phyloP scores from a whole-genome alignment of 1,140 invertebrate genomes.

The Eupristina koningsbergeri region DNA sequence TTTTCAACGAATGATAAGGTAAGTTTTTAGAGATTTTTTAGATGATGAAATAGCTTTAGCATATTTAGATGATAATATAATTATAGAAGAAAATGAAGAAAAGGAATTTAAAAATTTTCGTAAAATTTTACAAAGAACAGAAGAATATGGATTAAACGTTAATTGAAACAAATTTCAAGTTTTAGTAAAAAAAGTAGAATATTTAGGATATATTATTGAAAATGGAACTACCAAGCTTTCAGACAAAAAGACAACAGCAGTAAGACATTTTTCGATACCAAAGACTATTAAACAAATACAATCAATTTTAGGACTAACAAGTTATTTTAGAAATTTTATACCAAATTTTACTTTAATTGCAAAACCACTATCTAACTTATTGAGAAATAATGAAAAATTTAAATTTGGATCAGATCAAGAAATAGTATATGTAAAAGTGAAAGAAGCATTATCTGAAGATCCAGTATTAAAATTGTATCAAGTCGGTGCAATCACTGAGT shows the following conservation, averaged over 20 bases:
- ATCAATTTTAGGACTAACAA: not conserved
- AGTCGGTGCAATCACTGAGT: conserved; percentile 31
- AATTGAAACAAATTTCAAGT: conserved; percentile 38
- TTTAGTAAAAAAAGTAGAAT: not conserved
- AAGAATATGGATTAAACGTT: not conserved
- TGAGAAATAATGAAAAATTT: not conserved
- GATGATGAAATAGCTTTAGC: not conserved
- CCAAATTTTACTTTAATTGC: not conserved
- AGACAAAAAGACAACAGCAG: not conserved
- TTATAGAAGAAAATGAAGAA: not conserved
- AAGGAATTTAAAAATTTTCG: not conserved
- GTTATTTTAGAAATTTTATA: conserved; percentile 30
- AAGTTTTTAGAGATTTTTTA: not conserved
- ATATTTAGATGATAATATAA: not conserved
- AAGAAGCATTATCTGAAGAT: not conserved
- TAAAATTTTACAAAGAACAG: not conserved
- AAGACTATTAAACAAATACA: not conserved
- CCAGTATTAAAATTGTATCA: conserved; percentile 31
- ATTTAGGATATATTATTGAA: not conserved
- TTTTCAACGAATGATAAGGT: not conserved
- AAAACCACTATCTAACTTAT: conserved; percentile 39
- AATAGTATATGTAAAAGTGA: not conserved
- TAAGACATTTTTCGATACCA: not conserved
- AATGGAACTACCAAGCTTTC: not conserved
- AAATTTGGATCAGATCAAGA: not conserved